Evolutionary conservation across 23 tunicate species (phyloP).

Genomic region (Pegea sp.): DNA sequence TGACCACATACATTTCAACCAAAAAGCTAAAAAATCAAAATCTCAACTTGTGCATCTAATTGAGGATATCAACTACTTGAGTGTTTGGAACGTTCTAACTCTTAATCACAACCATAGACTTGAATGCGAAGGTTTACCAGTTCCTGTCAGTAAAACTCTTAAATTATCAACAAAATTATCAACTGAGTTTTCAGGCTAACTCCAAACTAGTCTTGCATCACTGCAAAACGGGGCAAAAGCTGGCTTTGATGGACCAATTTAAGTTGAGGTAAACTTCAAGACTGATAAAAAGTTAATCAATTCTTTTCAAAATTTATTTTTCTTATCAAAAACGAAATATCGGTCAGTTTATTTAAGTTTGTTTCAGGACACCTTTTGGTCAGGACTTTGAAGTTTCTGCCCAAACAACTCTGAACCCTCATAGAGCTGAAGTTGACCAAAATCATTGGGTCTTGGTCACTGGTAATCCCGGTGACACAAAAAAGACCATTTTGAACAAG

Average conservation of each 20-base stretch:
- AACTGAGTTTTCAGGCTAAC: constrained; percentile 63
- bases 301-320: too few species aligned
- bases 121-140: constrained; percentile 73
- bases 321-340: too few species aligned
- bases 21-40: constrained; percentile 55
- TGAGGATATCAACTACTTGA: constrained; percentile 50
- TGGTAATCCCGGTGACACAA: constrained; percentile 80
- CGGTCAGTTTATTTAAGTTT: too few species aligned
- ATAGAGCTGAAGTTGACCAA: constrained; percentile 59
- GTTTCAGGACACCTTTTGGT: constrained; percentile 65
- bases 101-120: constrained; percentile 59
- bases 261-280: constrained; percentile 16
- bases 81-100: constrained; percentile 68
- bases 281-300: neutral
- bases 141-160: constrained; percentile 33
- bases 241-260: constrained; percentile 16
- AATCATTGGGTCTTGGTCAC: constrained; percentile 92
- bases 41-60: constrained; percentile 53
- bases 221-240: constrained; percentile 64
- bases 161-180: neutral
- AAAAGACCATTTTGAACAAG: constrained; percentile 51
- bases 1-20: constrained; percentile 77
- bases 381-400: constrained; percentile 71
- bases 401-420: constrained; percentile 54
- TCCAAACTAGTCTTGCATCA: constrained; percentile 41